Evolutionary conservation across 1,140 invertebrate genomes (phyloP).

Genomic region (Drosophila nasuta): DNA sequence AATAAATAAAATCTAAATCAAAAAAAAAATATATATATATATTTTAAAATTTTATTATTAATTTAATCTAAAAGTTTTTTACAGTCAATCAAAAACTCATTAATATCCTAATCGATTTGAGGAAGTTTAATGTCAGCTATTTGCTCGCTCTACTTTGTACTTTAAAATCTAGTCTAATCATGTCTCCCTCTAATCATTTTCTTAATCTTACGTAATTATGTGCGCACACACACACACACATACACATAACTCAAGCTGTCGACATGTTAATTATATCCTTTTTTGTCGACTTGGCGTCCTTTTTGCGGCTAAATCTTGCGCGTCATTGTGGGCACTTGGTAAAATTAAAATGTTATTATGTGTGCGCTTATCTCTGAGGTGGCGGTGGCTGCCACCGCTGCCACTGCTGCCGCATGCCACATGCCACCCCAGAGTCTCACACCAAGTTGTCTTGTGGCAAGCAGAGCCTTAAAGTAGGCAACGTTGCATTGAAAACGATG

Average conservation of each 20-base stretch:
- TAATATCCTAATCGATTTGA: not conserved
- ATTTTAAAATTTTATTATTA: no score
- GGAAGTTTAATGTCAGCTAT: not conserved
- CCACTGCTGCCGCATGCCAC: not conserved
- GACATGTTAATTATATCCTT: conserved; percentile 75
- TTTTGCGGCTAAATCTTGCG: conserved; percentile 45
- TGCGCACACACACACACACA: not conserved
- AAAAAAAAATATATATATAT: no score
- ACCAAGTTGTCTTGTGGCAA: not conserved
- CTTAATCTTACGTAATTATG: conserved; percentile 4
- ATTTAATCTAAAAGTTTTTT: no score
- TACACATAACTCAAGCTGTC: conserved; percentile 17
- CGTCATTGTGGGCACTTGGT: conserved; percentile 67
- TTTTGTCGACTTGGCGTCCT: conserved; percentile 16
- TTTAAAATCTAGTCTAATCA: not conserved
- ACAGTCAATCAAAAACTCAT: not conserved
- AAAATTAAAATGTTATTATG: conserved; percentile 77
- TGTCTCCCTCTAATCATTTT: not conserved
- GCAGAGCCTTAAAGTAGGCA: conserved; percentile 60
- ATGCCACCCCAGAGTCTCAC: not conserved
- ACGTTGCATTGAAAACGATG: conserved; percentile 30
- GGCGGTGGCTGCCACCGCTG: no score
- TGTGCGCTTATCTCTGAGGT: conserved; percentile 68
- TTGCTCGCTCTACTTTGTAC: not conserved
- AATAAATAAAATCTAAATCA: no score